A percentile compares a stretch with the other conserved stretches of the same genome.
Conservation (phyloP, 2,113 vertebrate species). For the Eublepharis macularius region DNA sequence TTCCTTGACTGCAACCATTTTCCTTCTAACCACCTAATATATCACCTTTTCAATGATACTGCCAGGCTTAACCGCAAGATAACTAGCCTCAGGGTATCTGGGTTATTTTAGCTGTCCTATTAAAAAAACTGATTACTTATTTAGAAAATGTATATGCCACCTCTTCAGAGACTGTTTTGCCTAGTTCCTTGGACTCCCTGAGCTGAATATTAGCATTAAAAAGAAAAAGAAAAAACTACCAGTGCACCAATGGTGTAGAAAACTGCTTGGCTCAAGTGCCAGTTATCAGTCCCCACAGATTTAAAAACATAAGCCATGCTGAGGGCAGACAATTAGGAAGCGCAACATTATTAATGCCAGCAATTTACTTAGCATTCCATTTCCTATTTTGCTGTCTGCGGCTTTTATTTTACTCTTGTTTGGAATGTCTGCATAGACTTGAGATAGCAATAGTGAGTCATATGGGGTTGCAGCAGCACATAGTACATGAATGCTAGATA, state of each 20-base stretch:
- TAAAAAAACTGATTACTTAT: background rate
- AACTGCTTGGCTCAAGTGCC: slow-evolving; percentile 7
- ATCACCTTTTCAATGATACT: background rate
- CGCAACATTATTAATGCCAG: slow-evolving; percentile 13
- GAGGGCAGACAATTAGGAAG: slow-evolving; percentile 18
- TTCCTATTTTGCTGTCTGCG: slow-evolving; percentile 13
- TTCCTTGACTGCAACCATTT: background rate
- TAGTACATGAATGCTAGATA: background rate
- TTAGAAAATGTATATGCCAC: too few relatives aligned
- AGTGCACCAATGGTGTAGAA: background rate
- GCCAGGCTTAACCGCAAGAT: background rate
- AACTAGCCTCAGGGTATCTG: background rate
- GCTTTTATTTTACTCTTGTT: slow-evolving; percentile 31
- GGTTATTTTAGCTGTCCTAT: background rate
- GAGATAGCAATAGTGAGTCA: slow-evolving; percentile 21
- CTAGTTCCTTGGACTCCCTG: background rate
- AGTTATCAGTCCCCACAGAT: background rate
- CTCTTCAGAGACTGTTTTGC: background rate
- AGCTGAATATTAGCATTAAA: background rate
- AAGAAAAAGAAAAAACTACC: too few relatives aligned
- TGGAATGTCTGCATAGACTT: slow-evolving; percentile 5
- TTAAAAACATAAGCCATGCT: slow-evolving; percentile 5
- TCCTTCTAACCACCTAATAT: background rate
- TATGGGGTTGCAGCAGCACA: background rate
- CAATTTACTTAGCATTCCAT: slow-evolving; percentile 20